These are phyloP conservation scores for Diachrysia chrysitis DNA, from an alignment of 2,888 invertebrate genomes.

Conservation along the genomic window DNA sequence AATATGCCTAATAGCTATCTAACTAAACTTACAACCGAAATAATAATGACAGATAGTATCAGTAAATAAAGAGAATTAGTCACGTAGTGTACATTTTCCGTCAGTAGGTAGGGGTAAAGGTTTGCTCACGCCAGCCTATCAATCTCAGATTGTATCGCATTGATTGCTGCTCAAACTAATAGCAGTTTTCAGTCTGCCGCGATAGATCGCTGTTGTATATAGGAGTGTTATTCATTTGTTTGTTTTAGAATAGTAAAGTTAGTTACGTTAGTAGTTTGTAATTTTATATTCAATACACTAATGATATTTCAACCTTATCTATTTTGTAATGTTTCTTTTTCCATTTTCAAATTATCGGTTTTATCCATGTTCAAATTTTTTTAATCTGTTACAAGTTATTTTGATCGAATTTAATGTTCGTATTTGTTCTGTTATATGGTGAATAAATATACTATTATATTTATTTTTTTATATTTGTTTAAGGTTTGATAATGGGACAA, in stretches of 20 bases:
- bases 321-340: no score
- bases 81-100: conserved; percentile 43
- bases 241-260: conserved; percentile 2
- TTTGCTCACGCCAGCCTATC: conserved; percentile 42
- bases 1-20: conserved; percentile 28
- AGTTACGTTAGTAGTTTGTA: neutral
- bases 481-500: no score
- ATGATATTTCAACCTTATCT: no score
- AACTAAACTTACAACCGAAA: conserved; percentile 39
- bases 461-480: no score
- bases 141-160: conserved; percentile 52
- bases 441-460: no score
- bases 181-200: conserved; percentile 41
- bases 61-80: conserved; percentile 47
- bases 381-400: no score
- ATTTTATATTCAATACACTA: no score
- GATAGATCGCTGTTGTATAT: conserved; percentile 22
- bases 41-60: conserved; percentile 43
- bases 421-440: no score
- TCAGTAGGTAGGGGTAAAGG: conserved; percentile 5
- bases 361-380: no score
- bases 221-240: conserved; percentile 10
- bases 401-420: no score
- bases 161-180: conserved; percentile 59
- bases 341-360: no score